phyloP scores from a whole-genome alignment of 1,140 invertebrate genomes.

The Atta colombica region DNA sequence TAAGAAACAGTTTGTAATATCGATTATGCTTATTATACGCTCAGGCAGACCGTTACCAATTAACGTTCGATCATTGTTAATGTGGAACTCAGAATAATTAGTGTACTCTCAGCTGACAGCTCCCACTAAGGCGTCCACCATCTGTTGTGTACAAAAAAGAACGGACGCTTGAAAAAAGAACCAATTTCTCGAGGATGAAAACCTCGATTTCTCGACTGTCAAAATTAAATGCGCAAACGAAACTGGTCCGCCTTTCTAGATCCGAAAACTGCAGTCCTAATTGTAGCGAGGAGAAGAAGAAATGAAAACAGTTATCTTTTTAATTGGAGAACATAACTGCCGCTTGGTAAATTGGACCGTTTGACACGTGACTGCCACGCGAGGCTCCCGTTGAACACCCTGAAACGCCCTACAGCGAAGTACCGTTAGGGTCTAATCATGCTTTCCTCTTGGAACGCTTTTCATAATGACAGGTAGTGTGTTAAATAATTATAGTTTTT shows the following conservation, averaged over 20 bases:
- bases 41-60: conserved; percentile 53
- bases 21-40: background rate
- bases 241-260: conserved; percentile 17
- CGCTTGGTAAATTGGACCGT: conserved; percentile 74
- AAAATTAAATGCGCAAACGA: conserved; percentile 62
- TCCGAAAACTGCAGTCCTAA: conserved; percentile 64
- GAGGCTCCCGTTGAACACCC: conserved; percentile 68
- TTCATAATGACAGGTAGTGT: conserved; percentile 71
- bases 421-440: conserved; percentile 58
- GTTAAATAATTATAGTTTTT: conserved; percentile 66
- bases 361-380: conserved; percentile 75
- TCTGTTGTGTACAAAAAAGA: conserved; percentile 57
- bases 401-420: conserved; percentile 41
- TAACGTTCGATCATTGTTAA: conserved; percentile 61
- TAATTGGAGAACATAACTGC: conserved; percentile 77
- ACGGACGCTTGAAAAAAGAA: background rate
- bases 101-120: conserved; percentile 57
- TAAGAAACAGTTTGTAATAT: background rate
- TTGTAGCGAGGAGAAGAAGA: conserved; percentile 60
- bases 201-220: conserved; percentile 59
- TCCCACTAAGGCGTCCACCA: conserved; percentile 56
- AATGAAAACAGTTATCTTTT: conserved; percentile 74
- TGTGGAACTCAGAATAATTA: conserved; percentile 31
- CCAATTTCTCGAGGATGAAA: conserved; percentile 57
- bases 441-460: conserved; percentile 54